Evolutionary conservation across 2,888 invertebrate species (phyloP), one percentile per base, ranked within the genome.

Genomic region (Andrena marginata): DNA sequence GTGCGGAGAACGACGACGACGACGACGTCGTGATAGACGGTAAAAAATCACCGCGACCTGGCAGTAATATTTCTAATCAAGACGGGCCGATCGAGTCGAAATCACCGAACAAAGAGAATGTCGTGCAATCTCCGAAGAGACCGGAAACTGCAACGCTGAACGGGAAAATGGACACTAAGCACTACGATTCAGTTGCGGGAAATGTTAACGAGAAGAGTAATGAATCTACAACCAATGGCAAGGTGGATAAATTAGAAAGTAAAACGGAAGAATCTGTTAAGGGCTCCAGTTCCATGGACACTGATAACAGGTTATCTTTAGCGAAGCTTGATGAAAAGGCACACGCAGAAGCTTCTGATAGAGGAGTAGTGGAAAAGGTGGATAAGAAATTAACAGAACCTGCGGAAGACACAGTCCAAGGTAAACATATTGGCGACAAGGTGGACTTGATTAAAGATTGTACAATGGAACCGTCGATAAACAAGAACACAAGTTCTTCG

Each of bases 21-120:
- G 90, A 92, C 13, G 92, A 92, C 42, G 92, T 90, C 1, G 89
- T 91, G 16, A 88, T 91, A 82, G 90, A 90, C 67, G 64, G 49
- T 0, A 87, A 91, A 26, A 86, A 86, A n/a, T 82, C 80, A 7
- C 77, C 82, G 6, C 70, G 76, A 0, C 23, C 69, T 3, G 79
- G 77, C 13, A 77, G 63, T 2, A 16, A 64, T 16, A 62, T 48
- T 2, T 2, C 62, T 0, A 48, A 54, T 8, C 35, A 48, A 0
- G 69, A 71, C 0, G 69, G 48, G 13, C 48, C 62, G 26, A 16
- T 76, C 6, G 71, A 69, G 0, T 29, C 82, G 0, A 84, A 84
- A 6, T 68, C 68, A 2, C 64, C 82, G 10, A 62, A 23, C 5
- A 79, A 35, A 0, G 70, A 75, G 10, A 60, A n/a, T 26, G 31